Conservation (phyloP, 2,113 vertebrate species). For the Rhea americana region DNA sequence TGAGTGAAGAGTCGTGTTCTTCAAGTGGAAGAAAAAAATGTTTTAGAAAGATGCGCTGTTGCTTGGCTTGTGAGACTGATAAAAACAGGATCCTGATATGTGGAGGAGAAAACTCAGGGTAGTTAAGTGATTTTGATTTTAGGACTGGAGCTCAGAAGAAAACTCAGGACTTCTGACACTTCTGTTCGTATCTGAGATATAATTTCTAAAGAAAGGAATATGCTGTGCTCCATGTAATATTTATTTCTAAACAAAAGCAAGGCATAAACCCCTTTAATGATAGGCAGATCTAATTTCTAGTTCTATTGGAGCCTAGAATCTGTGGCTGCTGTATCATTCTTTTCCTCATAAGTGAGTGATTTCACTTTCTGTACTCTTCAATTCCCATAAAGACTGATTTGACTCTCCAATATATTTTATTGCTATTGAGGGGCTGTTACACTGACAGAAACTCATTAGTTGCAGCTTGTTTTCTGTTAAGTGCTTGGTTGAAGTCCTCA, state of each 20-base stretch:
- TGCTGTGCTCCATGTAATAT: neutral
- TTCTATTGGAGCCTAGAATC: neutral
- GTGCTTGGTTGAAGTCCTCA: conserved; percentile 36
- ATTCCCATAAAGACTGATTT: conserved; percentile 24
- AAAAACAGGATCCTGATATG: neutral
- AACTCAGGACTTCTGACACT: neutral
- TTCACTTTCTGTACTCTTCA: neutral
- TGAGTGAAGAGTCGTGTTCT: neutral
- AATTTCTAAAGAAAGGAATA: neutral
- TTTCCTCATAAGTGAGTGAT: neutral
- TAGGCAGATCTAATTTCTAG: neutral
- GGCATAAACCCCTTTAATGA: neutral
- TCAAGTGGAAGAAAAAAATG: too few species aligned
- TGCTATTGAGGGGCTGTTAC: conserved; percentile 29
- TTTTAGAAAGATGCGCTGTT: neutral
- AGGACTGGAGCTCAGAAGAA: neutral
- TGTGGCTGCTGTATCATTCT: neutral
- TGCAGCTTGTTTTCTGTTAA: conserved; percentile 60
- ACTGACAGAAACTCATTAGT: conserved; percentile 58
- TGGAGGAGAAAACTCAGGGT: neutral
- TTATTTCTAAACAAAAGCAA: neutral
- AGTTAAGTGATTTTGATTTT: neutral
- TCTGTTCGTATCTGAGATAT: neutral
- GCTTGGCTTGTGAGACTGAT: neutral
- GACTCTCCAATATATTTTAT: conserved; percentile 39